A percentile compares a stretch with the other conserved stretches of the same genome.
These are phyloP conservation scores for Dipodomys ordii DNA, from an alignment of 2,113 vertebrate genomes.

Conservation along the genomic window DNA sequence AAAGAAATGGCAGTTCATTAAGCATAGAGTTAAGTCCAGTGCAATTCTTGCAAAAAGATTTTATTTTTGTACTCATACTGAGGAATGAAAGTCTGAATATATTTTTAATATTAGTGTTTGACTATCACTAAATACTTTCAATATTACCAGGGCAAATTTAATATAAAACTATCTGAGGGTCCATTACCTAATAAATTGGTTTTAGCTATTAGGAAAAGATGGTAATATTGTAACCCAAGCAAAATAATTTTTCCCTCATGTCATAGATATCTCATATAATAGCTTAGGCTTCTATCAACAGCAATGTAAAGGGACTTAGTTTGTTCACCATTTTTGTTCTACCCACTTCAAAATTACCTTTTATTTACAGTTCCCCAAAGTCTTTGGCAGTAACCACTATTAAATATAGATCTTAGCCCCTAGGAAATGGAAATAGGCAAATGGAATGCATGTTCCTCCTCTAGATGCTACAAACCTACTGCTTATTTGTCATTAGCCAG, in stretches of 20 bases:
- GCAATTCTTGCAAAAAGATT: not conserved
- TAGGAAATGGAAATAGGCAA: not conserved
- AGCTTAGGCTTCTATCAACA: not conserved
- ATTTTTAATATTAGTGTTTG: not conserved
- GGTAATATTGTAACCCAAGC: not conserved
- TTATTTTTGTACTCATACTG: not conserved
- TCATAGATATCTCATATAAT: not conserved
- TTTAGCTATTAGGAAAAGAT: not conserved
- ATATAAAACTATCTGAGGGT: not conserved
- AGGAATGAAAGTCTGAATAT: not conserved
- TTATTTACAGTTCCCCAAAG: not conserved
- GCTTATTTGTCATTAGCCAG: not conserved
- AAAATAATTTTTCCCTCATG: not conserved
- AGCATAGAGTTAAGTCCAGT: conserved; percentile 33
- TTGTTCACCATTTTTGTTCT: not conserved
- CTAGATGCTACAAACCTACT: not conserved
- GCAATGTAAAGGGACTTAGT: not conserved
- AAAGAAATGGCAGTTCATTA: not conserved
- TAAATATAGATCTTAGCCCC: not conserved
- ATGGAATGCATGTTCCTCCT: not conserved
- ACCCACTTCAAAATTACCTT: not conserved
- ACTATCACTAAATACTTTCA: not conserved
- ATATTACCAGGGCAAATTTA: not conserved
- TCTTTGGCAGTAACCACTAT: not conserved
- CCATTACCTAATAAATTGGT: not conserved